These are phyloP conservation scores for Torymus tubicola DNA, from an alignment of 2,888 invertebrate genomes.

Conservation along the genomic window DNA sequence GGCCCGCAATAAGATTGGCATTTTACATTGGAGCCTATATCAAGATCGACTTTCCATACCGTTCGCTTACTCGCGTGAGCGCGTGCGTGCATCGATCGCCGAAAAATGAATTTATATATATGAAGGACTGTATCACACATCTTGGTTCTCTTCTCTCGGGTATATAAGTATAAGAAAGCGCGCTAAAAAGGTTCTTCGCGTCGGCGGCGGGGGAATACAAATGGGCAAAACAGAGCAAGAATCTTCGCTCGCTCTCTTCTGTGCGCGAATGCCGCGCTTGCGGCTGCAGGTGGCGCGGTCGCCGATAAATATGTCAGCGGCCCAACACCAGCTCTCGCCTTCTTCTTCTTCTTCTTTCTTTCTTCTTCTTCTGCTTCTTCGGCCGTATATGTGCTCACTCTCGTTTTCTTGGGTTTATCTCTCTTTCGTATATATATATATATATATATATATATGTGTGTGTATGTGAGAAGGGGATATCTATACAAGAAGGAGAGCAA, in stretches of 20 bases:
- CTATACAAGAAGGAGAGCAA: too few species aligned
- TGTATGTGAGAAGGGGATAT: too few species aligned
- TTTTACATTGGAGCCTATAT: slow-evolving; percentile 20
- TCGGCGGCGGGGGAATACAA: slow-evolving; percentile 62
- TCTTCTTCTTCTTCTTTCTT: slow-evolving; percentile 21
- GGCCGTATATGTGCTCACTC: slow-evolving; percentile 59
- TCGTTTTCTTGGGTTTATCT: slow-evolving; percentile 58
- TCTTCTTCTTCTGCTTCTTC: slow-evolving; percentile 4
- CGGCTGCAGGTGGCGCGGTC: slow-evolving; percentile 60
- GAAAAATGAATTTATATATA: background rate
- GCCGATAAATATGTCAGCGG: slow-evolving; percentile 75
- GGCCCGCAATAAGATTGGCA: slow-evolving; percentile 36
- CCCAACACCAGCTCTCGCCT: slow-evolving; percentile 69
- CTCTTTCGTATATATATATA: slow-evolving; percentile 48
- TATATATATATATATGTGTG: too few species aligned
- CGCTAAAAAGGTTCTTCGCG: slow-evolving; percentile 25
- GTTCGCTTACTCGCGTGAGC: too few species aligned
- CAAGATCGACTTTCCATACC: slow-evolving; percentile 18
- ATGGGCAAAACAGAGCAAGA: slow-evolving; percentile 62
- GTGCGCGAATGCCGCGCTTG: slow-evolving; percentile 68
- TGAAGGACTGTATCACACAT: background rate
- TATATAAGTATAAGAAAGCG: slow-evolving; percentile 35
- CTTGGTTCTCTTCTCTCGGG: background rate
- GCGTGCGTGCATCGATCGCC: background rate
- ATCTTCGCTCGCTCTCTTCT: slow-evolving; percentile 6